phyloP scores from a whole-genome alignment of 2,888 invertebrate species.

The Ochropleura leucogaster region DNA sequence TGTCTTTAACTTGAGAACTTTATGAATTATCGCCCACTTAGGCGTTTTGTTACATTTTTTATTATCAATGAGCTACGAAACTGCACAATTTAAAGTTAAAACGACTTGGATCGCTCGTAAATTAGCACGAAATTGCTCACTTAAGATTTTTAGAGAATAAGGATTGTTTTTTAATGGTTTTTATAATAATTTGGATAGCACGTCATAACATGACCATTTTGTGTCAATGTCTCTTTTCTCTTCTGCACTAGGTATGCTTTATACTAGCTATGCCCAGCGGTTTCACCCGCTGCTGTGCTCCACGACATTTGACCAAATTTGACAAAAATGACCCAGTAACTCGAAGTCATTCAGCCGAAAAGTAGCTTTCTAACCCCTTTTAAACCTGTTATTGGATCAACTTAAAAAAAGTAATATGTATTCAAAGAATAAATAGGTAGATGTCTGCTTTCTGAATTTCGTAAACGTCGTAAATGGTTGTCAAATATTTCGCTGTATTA shows the following conservation, averaged over 20 bases:
- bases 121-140: slow-evolving; percentile 18
- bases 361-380: no score
- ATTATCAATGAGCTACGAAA: slow-evolving; percentile 47
- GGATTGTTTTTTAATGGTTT: background rate
- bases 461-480: background rate
- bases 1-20: slow-evolving; percentile 69
- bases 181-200: background rate
- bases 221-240: background rate
- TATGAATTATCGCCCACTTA: slow-evolving; percentile 64
- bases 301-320: no score
- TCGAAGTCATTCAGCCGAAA: no score
- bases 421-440: background rate
- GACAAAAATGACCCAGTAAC: no score
- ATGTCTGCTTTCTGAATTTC: background rate
- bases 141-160: slow-evolving; percentile 8
- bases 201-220: background rate
- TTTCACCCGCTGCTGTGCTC: no score
- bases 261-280: background rate
- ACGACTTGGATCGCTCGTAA: slow-evolving; percentile 50
- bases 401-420: no score
- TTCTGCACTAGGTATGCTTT: background rate
- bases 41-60: slow-evolving; percentile 55
- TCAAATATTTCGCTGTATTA: background rate
- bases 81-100: slow-evolving; percentile 45
- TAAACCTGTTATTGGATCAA: no score